These are phyloP conservation scores for Macrochelys suwanniensis DNA, from an alignment of 2,797 vertebrate genomes.

Conservation along the genomic window DNA sequence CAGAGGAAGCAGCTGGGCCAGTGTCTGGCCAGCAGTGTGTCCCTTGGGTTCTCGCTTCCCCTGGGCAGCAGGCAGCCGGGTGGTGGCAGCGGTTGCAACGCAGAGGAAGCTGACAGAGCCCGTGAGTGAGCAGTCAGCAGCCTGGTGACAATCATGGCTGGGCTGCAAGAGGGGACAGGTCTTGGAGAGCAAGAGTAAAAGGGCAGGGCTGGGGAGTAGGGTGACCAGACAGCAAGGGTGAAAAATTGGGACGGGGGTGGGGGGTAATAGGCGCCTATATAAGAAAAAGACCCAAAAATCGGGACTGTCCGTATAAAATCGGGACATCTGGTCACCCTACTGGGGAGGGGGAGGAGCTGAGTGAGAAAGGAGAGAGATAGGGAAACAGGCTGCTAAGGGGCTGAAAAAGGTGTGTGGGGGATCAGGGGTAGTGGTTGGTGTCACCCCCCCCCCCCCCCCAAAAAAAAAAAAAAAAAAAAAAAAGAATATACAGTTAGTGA, in stretches of 20 bases:
- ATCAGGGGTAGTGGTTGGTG: background rate
- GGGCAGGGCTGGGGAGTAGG: background rate
- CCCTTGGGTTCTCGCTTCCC: background rate
- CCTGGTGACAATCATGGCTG: background rate
- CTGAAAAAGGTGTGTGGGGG: background rate
- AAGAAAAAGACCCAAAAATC: too few relatives aligned
- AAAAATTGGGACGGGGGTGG: too few relatives aligned
- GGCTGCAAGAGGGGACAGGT: background rate
- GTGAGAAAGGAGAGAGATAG: background rate
- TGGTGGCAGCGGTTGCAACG: background rate
- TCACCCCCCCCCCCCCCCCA: too few relatives aligned
- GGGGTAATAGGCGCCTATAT: too few relatives aligned
- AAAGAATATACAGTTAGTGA: background rate
- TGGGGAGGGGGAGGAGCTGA: background rate
- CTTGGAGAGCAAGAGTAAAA: background rate
- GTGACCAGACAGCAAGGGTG: too few relatives aligned
- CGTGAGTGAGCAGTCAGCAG: background rate
- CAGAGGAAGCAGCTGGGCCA: background rate
- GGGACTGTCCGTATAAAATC: too few relatives aligned
- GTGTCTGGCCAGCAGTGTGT: background rate
- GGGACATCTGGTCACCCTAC: too few relatives aligned
- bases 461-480: too few relatives aligned
- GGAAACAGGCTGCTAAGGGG: background rate
- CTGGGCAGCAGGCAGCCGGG: background rate
- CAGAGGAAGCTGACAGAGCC: background rate